These are phyloP conservation scores for Fragum sueziense DNA, from an alignment of 2,888 invertebrate species.

Conservation along the genomic window DNA sequence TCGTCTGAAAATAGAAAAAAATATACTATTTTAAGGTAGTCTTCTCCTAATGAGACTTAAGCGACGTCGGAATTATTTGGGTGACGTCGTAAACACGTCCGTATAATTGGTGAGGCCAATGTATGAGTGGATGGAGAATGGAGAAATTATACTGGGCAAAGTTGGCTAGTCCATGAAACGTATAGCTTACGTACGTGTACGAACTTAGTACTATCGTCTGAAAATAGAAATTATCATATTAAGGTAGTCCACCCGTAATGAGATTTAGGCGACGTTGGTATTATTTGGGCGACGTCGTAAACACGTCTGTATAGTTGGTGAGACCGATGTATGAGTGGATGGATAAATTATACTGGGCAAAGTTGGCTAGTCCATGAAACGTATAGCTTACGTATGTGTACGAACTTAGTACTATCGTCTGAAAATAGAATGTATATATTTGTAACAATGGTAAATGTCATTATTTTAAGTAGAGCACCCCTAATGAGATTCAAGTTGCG, in stretches of 20 bases:
- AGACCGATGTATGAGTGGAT: conserved; percentile 55
- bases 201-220: background rate
- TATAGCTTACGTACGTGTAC: conserved; percentile 23
- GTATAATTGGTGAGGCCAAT: conserved; percentile 46
- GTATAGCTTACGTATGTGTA: conserved; percentile 23
- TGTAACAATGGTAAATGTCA: too few species aligned
- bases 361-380: conserved; percentile 49
- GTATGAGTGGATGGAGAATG: conserved; percentile 54
- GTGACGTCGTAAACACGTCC: conserved; percentile 42
- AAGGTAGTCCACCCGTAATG: too few species aligned
- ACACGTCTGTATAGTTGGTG: conserved; percentile 44
- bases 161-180: conserved; percentile 49
- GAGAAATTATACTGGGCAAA: conserved; percentile 55
- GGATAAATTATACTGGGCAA: conserved; percentile 50
- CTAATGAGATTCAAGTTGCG: too few species aligned
- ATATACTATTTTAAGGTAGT: conserved; percentile 22
- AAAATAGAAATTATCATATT: background rate
- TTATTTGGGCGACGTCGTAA: too few species aligned
- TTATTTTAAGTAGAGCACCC: too few species aligned
- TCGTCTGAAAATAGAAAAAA: background rate
- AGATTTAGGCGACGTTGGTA: too few species aligned
- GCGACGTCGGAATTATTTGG: too few species aligned
- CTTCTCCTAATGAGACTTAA: too few species aligned
- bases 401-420: background rate
- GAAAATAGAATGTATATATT: too few species aligned